These are phyloP conservation scores for Cephonodes hylas DNA, from an alignment of 2,888 invertebrate species.

Conservation along the genomic window DNA sequence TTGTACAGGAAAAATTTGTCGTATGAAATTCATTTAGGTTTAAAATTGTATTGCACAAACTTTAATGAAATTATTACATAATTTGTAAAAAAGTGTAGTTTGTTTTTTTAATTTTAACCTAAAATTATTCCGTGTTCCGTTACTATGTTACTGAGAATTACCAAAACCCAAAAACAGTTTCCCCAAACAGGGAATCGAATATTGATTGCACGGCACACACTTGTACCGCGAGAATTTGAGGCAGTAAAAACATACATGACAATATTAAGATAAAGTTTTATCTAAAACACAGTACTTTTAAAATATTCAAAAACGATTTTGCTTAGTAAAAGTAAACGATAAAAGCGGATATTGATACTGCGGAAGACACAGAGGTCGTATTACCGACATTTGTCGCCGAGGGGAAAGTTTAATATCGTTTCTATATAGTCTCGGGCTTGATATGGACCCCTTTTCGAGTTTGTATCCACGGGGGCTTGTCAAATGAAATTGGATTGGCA, in stretches of 20 bases:
- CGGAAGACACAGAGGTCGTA: background rate
- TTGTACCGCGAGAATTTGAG: no score
- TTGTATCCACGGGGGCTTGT: conserved; percentile 35
- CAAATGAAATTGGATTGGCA: conserved; percentile 48
- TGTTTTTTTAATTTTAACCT: no score
- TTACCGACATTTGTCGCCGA: background rate
- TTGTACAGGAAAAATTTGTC: background rate
- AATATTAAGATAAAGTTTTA: background rate
- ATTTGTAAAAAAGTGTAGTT: no score
- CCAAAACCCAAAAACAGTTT: no score
- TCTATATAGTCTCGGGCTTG: conserved; percentile 7
- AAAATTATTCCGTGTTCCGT: no score
- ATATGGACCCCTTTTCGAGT: conserved; percentile 6
- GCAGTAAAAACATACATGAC: no score
- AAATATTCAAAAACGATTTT: background rate
- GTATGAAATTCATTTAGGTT: no score
- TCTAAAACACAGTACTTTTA: background rate
- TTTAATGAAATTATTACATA: no score
- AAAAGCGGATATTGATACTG: background rate
- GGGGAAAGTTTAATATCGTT: conserved; percentile 10
- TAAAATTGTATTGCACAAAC: no score
- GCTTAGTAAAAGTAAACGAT: background rate
- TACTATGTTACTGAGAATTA: no score
- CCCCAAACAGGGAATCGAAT: no score
- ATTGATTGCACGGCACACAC: no score